Evolutionary conservation across 2,797 vertebrate species (phyloP).

Genomic region (Zonotrichia albicollis): DNA sequence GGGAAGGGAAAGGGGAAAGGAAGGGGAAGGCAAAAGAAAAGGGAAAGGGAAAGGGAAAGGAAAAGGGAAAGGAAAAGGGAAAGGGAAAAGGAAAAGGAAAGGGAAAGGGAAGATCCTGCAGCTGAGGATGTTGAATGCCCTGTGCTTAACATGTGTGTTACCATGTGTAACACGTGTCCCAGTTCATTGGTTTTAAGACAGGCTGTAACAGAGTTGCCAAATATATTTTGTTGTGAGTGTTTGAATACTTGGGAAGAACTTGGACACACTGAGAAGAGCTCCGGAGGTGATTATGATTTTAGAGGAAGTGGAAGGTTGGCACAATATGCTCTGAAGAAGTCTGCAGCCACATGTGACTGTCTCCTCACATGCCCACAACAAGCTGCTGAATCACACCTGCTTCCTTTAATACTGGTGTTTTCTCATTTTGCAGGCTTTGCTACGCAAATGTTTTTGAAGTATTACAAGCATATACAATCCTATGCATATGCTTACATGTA

Average conservation of each 20-base stretch:
- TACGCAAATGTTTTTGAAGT: constrained; percentile 17
- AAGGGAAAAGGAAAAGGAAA: not conserved
- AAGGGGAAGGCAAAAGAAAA: too few species aligned
- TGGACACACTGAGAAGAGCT: not conserved
- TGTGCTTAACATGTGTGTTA: not conserved
- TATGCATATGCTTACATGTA: not conserved
- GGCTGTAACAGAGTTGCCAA: not conserved
- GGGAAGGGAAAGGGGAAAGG: too few species aligned
- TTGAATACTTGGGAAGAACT: not conserved
- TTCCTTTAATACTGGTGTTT: not conserved
- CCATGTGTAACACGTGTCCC: rapidly evolving
- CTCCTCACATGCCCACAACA: not conserved
- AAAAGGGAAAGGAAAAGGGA: too few species aligned
- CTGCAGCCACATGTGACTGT: constrained; percentile 8
- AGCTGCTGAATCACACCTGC: constrained; percentile 51
- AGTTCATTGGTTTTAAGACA: not conserved
- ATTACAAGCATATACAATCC: not conserved
- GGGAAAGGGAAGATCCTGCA: not conserved
- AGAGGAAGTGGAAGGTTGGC: not conserved
- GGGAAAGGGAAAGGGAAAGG: too few species aligned
- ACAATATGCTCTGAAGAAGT: not conserved
- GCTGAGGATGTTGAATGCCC: not conserved
- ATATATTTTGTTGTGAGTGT: not conserved
- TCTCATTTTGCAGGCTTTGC: constrained; percentile 35
- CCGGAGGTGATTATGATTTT: not conserved